A percentile compares a stretch with the other conserved stretches of the same genome.
Conservation (phyloP, 2,888 invertebrate species). For the Agrenia bidenticulata region DNA sequence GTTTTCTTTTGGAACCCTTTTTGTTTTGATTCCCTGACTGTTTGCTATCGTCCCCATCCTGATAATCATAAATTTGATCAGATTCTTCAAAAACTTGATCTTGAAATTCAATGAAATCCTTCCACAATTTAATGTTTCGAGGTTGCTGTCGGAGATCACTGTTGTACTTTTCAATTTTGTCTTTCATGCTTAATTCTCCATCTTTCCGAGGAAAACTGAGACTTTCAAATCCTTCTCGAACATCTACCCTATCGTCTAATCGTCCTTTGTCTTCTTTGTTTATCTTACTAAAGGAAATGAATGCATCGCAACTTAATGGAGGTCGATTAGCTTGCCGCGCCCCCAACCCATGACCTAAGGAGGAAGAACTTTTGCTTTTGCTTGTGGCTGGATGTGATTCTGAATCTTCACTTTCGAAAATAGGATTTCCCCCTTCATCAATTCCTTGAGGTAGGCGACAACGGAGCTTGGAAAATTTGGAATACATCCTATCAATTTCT, state of each 20-base stretch:
- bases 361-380: too few species aligned
- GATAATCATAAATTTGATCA: conserved; percentile 29
- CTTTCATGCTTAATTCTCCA: conserved; percentile 34
- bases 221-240: conserved; percentile 31
- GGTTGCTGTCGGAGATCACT: conserved; percentile 40
- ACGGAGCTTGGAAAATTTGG: conserved; percentile 26
- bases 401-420: too few species aligned
- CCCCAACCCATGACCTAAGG: too few species aligned
- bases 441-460: neutral
- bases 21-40: neutral
- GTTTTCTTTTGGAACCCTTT: conserved; percentile 31
- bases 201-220: conserved; percentile 33
- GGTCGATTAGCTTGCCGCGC: conserved; percentile 6
- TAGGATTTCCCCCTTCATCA: neutral
- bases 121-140: conserved; percentile 47
- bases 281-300: conserved; percentile 19
- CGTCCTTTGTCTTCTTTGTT: neutral
- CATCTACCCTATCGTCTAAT: conserved; percentile 15
- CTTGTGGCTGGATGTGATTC: too few species aligned
- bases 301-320: conserved; percentile 15
- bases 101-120: conserved; percentile 51
- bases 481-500: conserved; percentile 30
- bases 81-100: conserved; percentile 45
- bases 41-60: neutral
- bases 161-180: conserved; percentile 44